Evolutionary conservation across 2,888 invertebrate species (phyloP).

Genomic region (Dryobota labecula): DNA sequence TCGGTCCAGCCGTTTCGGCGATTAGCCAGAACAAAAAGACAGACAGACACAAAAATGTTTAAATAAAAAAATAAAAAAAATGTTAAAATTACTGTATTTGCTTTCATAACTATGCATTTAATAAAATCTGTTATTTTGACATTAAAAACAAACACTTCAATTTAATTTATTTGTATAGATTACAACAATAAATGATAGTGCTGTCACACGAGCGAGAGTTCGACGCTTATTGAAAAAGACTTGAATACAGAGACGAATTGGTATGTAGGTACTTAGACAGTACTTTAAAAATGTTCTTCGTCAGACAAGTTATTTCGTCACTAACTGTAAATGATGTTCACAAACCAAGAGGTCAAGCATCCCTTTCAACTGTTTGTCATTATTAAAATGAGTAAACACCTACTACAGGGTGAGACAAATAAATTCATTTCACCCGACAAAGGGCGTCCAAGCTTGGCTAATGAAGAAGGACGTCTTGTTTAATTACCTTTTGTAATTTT

Average conservation of each 20-base stretch:
- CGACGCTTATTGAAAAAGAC: slow-evolving; percentile 36
- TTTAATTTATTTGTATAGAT: too few relatives aligned
- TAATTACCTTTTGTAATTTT: slow-evolving; percentile 89
- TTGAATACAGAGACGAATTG: slow-evolving; percentile 5
- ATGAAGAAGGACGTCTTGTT: slow-evolving; percentile 88
- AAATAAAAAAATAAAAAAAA: too few relatives aligned
- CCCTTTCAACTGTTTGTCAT: slow-evolving; percentile 60
- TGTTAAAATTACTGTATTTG: too few relatives aligned
- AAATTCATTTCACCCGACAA: slow-evolving; percentile 84
- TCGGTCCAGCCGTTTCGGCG: too few relatives aligned
- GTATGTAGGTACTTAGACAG: neutral
- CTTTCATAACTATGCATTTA: too few relatives aligned
- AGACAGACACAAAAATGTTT: too few relatives aligned
- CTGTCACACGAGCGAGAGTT: slow-evolving; percentile 12
- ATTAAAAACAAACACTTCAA: too few relatives aligned
- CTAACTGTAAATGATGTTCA: slow-evolving; percentile 31
- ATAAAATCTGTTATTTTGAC: too few relatives aligned
- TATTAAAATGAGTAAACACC: slow-evolving; percentile 66
- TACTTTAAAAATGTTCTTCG: neutral
- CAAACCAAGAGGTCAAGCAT: slow-evolving; percentile 48
- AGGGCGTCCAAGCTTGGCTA: slow-evolving; percentile 81
- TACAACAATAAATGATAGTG: slow-evolving; percentile 42
- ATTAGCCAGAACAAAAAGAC: too few relatives aligned
- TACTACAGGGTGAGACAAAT: slow-evolving; percentile 74
- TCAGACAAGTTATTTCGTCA: slow-evolving; percentile 6